phyloP scores from a whole-genome alignment of 2,888 invertebrate genomes.

The Lysandra coridon region DNA sequence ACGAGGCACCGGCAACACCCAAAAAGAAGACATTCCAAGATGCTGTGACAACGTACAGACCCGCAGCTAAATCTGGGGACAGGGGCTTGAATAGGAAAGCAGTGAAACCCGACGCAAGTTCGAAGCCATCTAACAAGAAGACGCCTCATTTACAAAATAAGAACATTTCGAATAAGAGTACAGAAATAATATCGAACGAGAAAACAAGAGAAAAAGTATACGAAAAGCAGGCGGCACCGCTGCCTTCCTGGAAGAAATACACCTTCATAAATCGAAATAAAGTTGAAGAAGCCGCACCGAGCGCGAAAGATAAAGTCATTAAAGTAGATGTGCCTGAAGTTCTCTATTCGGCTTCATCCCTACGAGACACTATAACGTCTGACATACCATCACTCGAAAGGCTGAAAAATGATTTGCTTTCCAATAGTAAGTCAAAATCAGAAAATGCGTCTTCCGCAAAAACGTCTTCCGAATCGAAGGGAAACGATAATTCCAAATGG shows the following conservation, averaged over 20 bases:
- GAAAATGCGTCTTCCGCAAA: neutral
- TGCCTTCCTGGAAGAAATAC: slow-evolving; percentile 40
- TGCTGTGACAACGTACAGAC: neutral
- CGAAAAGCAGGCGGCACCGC: slow-evolving; percentile 4
- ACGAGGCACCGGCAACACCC: neutral
- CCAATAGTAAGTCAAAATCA: slow-evolving; percentile 34
- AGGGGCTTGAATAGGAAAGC: neutral
- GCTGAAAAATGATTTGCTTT: slow-evolving; percentile 46
- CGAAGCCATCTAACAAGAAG: slow-evolving; percentile 1
- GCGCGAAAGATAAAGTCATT: slow-evolving; percentile 42
- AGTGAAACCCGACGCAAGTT: neutral
- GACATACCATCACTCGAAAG: slow-evolving; percentile 50
- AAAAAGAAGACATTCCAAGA: slow-evolving; percentile 2
- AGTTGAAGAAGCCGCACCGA: slow-evolving; percentile 32
- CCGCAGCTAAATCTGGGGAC: neutral
- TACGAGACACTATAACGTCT: slow-evolving; percentile 49
- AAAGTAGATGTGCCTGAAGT: slow-evolving; percentile 50
- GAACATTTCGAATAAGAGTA: neutral
- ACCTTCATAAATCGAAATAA: slow-evolving; percentile 51
- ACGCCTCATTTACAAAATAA: slow-evolving; percentile 18
- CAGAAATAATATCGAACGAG: neutral
- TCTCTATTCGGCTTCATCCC: slow-evolving; percentile 40
- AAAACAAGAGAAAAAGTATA: slow-evolving; percentile 13
- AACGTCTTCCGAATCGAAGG: neutral
- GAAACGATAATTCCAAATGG: slow-evolving; percentile 36